Evolutionary conservation across 2,888 invertebrate genomes (phyloP).

Genomic region (Synanthedon tipuliformis): DNA sequence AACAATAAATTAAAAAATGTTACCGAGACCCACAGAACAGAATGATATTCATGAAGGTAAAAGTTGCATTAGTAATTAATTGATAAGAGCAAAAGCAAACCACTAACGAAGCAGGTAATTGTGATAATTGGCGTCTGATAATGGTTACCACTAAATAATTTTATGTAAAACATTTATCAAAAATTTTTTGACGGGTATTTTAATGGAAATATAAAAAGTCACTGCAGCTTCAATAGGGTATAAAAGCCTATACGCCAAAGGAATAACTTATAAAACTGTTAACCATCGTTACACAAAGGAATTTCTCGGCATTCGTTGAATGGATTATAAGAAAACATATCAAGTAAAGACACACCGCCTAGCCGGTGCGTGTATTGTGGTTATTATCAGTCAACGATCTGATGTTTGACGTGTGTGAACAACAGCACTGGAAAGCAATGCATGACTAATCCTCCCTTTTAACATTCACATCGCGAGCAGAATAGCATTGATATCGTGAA

Average conservation of each 20-base stretch:
- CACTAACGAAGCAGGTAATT: constrained; percentile 39
- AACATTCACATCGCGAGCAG: constrained; percentile 38
- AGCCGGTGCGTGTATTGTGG: constrained; percentile 11
- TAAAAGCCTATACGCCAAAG: background rate
- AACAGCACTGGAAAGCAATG: constrained; percentile 38
- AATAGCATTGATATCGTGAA: constrained; percentile 38
- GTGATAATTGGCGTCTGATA: constrained; percentile 29
- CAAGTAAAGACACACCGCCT: constrained; percentile 1
- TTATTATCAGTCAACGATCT: constrained; percentile 35
- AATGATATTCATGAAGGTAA: constrained; percentile 47
- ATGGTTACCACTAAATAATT: no score
- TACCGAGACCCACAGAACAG: background rate
- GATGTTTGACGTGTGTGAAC: constrained; percentile 46
- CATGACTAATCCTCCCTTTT: constrained; percentile 53
- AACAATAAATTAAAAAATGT: background rate
- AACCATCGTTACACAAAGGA: background rate
- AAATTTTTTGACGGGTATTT: no score
- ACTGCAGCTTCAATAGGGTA: no score
- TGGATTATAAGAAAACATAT: background rate
- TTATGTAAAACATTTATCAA: no score
- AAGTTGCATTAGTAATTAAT: constrained; percentile 58
- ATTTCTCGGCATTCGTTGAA: background rate
- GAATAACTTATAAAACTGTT: background rate
- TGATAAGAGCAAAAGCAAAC: constrained; percentile 39
- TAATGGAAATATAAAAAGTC: no score